Conservation (phyloP, 2,113 vertebrate genomes). For the Larimichthys polyactis region DNA sequence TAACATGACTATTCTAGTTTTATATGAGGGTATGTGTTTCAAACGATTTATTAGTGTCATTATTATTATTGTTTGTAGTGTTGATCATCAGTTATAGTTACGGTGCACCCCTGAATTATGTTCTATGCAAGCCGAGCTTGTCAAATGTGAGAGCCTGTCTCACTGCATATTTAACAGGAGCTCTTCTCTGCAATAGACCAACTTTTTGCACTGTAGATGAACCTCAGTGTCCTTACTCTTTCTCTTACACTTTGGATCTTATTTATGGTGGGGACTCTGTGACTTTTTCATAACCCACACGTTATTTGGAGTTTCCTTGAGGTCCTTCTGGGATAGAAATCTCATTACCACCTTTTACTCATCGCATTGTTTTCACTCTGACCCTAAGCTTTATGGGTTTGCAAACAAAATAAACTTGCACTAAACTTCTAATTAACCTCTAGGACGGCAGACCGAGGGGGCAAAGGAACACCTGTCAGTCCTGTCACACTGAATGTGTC, state of each 20-base stretch:
- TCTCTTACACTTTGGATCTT: not conserved
- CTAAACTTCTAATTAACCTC: slow-evolving; percentile 8
- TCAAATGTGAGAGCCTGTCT: not conserved
- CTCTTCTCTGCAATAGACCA: not conserved
- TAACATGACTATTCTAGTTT: slow-evolving; percentile 34
- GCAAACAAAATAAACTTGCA: slow-evolving; percentile 11
- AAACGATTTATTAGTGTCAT: not conserved
- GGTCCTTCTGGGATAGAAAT: not conserved
- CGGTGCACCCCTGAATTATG: slow-evolving; percentile 44
- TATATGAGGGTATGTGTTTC: not conserved
- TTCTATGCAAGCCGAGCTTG: slow-evolving; percentile 8
- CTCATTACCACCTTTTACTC: not conserved
- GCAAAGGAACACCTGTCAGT: slow-evolving; percentile 16
- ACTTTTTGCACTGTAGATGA: not conserved
- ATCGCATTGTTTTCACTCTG: not conserved
- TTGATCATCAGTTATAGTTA: not conserved
- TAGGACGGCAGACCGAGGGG: not conserved
- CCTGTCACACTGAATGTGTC: slow-evolving; percentile 26
- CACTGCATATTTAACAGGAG: not conserved
- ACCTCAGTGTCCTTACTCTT: not conserved
- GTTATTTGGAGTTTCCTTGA: not conserved
- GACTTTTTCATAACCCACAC: not conserved
- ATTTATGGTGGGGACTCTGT: not conserved
- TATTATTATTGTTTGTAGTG: not conserved
- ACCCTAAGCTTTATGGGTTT: not conserved